These are phyloP conservation scores for Oscheius onirici DNA, from an alignment of 2,888 invertebrate genomes.

Conservation along the genomic window DNA sequence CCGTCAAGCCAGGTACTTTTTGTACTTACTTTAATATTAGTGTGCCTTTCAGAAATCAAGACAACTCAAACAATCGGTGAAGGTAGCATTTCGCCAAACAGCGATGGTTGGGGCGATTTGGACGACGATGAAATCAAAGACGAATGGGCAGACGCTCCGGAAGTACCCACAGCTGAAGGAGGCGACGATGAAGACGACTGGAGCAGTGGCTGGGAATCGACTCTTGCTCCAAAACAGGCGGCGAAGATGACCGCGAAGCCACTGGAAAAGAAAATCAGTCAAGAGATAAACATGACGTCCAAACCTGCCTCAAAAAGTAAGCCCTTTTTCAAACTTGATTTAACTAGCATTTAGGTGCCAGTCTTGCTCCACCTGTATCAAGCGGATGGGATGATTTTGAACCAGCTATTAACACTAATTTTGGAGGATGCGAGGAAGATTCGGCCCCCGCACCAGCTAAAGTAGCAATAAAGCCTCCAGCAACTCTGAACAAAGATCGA, in stretches of 20 bases:
- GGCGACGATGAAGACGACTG: conserved; percentile 48
- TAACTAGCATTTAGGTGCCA: background rate
- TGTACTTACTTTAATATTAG: background rate
- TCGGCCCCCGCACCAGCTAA: background rate
- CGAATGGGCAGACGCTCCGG: conserved; percentile 40
- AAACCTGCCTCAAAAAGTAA: conserved; percentile 1
- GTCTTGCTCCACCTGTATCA: conserved; percentile 7
- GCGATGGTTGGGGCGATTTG: conserved; percentile 58
- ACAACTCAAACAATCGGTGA: background rate
- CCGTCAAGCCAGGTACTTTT: conserved; percentile 19
- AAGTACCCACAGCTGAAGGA: background rate
- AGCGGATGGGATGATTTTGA: conserved; percentile 5
- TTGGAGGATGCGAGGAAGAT: conserved; percentile 5
- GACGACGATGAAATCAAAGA: conserved; percentile 43
- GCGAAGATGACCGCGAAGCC: background rate
- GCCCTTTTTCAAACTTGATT: too few species aligned
- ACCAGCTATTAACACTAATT: background rate
- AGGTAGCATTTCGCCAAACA: conserved; percentile 9
- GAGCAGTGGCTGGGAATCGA: conserved; percentile 46
- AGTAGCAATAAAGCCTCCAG: conserved; percentile 17
- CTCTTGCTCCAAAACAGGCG: background rate
- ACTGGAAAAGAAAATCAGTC: conserved; percentile 4
- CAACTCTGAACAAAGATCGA: background rate
- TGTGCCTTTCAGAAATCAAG: background rate
- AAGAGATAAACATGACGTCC: background rate